Base-by-base conservation (phyloP, 2,797 vertebrate genomes). In the Ciconia nigra region DNA sequence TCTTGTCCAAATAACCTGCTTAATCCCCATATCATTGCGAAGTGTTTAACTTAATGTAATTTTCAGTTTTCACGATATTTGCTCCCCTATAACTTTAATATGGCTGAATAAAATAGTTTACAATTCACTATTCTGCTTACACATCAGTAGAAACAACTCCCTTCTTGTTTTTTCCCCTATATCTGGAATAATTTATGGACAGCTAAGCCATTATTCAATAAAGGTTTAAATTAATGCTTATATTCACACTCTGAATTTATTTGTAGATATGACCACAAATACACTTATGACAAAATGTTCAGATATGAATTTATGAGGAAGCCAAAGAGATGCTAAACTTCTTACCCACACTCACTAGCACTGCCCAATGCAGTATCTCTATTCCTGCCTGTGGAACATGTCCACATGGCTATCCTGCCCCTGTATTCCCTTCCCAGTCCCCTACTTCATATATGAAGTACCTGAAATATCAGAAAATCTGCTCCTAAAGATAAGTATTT, bases 401-500 rank as follows among this genome's bases (percentile, higher is more conserved):
- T 26, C 10, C 1, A 1, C 17, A 24, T 8, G 6, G 12, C 6
- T 58, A 26, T 26, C 16, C 15, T 3, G 9, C 3, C 29, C 1
- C 8, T 6, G 0, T 37, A 71, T 61, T 79, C 5, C 10, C 15
- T 54, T 87, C 2, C 5, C 5, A 15, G 2, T 33, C 14, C 15
- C 9, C 7, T 2, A 11, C 15, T 87, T 89, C 9, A 12, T 20
- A 13, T 33, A 63, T 11, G 17, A 62, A 74, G 21, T 42, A 47
- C 7, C 1, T 41, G 44, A 83, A 78, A 63, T 39, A 51, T 24
- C 26, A 42, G 39, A 69, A 88, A 78, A 83, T 15, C 17, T 58
- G 3, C 12, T 61, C 14, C 24, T 58, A 29, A 83, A 21, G 15
- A 49, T 9, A 59, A 46, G 4, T 1, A 62, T 52, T 85, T 72